phyloP scores from a whole-genome alignment of 2,888 invertebrate species.

The Branchipolynoe longqiensis region DNA sequence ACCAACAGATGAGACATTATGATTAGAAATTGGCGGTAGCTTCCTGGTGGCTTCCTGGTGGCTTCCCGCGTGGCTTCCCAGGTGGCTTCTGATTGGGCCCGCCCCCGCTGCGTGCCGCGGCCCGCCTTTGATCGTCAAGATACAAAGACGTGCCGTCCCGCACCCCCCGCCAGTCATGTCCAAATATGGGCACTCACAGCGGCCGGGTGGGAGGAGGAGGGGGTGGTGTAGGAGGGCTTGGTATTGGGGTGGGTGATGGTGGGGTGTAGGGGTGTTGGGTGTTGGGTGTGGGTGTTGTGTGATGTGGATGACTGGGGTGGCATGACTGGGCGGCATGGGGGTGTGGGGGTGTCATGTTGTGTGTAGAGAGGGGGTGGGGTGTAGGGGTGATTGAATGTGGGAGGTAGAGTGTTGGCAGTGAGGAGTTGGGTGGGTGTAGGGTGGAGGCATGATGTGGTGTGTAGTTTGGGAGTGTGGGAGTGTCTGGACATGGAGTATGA shows the following conservation, averaged over 20 bases:
- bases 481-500: too few relatives aligned
- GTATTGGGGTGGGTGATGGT: neutral
- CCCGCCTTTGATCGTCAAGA: constrained; percentile 29
- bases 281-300: too few relatives aligned
- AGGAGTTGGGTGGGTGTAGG: too few relatives aligned
- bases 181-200: neutral
- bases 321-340: too few relatives aligned
- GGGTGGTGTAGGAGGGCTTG: neutral
- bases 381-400: too few relatives aligned
- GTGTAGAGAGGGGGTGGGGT: too few relatives aligned
- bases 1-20: constrained; percentile 24
- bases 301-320: too few relatives aligned
- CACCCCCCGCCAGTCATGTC: too few relatives aligned
- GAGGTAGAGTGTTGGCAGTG: neutral
- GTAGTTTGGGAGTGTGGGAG: too few relatives aligned
- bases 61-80: constrained; percentile 5
- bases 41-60: neutral
- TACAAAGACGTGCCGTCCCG: constrained; percentile 3
- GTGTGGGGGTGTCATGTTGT: too few relatives aligned
- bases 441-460: too few relatives aligned
- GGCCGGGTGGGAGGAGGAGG: neutral
- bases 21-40: constrained; percentile 46
- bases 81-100: constrained; percentile 7
- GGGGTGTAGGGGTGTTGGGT: too few relatives aligned
- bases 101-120: neutral